Conservation (phyloP, 2,113 vertebrate species). For the Pungitius pungitius region DNA sequence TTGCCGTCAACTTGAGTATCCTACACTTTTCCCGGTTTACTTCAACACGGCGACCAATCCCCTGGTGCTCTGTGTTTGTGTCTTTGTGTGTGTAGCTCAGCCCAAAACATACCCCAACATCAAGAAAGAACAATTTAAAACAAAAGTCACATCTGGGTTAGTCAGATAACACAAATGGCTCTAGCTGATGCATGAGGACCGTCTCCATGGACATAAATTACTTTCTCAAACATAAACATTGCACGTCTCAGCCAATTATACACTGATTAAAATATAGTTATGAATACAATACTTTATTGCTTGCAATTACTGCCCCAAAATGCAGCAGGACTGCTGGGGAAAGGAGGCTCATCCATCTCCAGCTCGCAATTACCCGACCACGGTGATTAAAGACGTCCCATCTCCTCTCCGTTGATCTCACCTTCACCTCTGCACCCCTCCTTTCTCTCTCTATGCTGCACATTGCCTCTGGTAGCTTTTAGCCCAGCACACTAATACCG, state of each 20-base stretch:
- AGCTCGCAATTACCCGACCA: slow-evolving; percentile 32
- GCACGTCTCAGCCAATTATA: not conserved
- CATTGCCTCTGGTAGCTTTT: slow-evolving; percentile 42
- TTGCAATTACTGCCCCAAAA: not conserved
- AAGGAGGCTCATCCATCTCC: slow-evolving; percentile 33
- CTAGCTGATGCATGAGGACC: not conserved
- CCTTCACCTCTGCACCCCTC: slow-evolving; percentile 49
- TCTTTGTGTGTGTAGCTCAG: not conserved
- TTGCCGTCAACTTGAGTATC: not conserved
- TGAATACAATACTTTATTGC: not conserved
- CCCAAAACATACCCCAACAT: not conserved
- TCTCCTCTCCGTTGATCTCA: slow-evolving; percentile 42
- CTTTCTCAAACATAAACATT: not conserved
- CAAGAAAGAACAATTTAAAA: not conserved
- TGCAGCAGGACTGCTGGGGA: slow-evolving; percentile 12
- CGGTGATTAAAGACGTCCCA: slow-evolving; percentile 39
- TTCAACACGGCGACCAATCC: not conserved
- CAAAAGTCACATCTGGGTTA: not conserved
- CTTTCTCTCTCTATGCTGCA: slow-evolving; percentile 8
- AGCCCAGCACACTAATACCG: slow-evolving; percentile 20
- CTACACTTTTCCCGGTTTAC: not conserved
- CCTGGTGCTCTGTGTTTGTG: not conserved
- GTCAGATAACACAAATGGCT: not conserved
- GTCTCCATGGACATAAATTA: not conserved
- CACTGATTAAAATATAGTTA: not conserved